These are phyloP conservation scores for Choristoneura rosaceana DNA, from an alignment of 2,888 invertebrate species.

Conservation along the genomic window DNA sequence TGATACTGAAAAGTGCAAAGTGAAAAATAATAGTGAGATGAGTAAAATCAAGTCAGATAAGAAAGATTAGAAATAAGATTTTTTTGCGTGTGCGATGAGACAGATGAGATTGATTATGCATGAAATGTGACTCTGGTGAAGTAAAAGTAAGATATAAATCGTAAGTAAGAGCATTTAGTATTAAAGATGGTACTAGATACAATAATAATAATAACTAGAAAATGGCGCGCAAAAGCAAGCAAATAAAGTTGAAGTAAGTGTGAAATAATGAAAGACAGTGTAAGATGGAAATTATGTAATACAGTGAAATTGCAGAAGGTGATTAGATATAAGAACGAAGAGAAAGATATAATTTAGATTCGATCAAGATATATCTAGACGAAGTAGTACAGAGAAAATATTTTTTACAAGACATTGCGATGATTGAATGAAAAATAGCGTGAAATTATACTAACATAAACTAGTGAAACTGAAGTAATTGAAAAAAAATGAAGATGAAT, in stretches of 20 bases:
- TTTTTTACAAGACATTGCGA: neutral
- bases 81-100: no score
- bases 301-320: conserved; percentile 15
- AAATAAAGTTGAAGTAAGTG: neutral
- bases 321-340: neutral
- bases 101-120: no score
- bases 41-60: neutral
- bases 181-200: neutral
- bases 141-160: conserved; percentile 15
- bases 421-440: neutral
- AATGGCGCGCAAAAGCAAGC: neutral
- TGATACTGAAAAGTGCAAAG: neutral
- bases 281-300: conserved; percentile 21
- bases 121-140: neutral
- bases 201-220: neutral
- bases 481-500: neutral
- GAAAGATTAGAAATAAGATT: neutral
- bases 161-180: neutral
- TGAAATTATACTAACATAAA: neutral
- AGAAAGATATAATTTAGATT: neutral
- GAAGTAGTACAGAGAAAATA: neutral
- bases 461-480: neutral
- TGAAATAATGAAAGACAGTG: conserved; percentile 23
- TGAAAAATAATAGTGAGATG: neutral
- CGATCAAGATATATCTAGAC: neutral